A percentile compares a stretch with the other conserved stretches of the same genome.
Evolutionary conservation across 2,888 invertebrate species (phyloP).

Genomic region (Parnassius orleans): DNA sequence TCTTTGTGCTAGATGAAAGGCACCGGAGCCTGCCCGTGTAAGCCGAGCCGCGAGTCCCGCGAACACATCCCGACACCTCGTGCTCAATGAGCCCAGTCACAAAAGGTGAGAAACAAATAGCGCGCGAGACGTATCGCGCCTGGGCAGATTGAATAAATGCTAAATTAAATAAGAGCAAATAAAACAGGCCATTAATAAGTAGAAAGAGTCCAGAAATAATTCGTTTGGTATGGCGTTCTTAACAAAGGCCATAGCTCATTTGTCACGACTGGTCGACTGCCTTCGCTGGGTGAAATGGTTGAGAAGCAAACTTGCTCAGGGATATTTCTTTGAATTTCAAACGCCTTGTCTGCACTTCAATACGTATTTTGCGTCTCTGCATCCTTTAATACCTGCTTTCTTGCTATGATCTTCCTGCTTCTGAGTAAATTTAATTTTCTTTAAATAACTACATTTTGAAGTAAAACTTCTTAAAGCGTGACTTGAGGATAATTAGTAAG

Average conservation of each 20-base stretch:
- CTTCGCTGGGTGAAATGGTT: constrained; percentile 44
- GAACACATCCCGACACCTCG: constrained; percentile 80
- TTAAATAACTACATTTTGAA: no score
- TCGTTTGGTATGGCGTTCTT: constrained; percentile 61
- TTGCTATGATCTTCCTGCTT: constrained; percentile 14
- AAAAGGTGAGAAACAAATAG: constrained; percentile 72
- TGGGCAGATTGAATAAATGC: constrained; percentile 79
- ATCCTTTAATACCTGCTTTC: constrained; percentile 6
- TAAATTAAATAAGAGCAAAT: constrained; percentile 81
- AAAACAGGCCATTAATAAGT: constrained; percentile 73
- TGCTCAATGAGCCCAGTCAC: constrained; percentile 77
- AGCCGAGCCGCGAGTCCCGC: constrained; percentile 69
- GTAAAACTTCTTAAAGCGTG: no score
- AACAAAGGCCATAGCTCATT: constrained; percentile 51
- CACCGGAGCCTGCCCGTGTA: constrained; percentile 72
- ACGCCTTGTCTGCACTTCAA: constrained; percentile 39
- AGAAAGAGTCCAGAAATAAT: constrained; percentile 66
- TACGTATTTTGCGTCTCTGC: constrained; percentile 32
- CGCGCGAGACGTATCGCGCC: constrained; percentile 64
- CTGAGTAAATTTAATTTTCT: neutral
- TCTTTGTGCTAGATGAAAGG: constrained; percentile 79
- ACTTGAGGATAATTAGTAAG: no score
- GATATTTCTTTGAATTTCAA: constrained; percentile 58
- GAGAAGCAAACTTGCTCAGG: constrained; percentile 39
- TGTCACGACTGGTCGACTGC: constrained; percentile 31